Evolutionary conservation across 2,797 vertebrate species (phyloP), one percentile per base, ranked within the genome.

Genomic region (Alfaro cultratus): DNA sequence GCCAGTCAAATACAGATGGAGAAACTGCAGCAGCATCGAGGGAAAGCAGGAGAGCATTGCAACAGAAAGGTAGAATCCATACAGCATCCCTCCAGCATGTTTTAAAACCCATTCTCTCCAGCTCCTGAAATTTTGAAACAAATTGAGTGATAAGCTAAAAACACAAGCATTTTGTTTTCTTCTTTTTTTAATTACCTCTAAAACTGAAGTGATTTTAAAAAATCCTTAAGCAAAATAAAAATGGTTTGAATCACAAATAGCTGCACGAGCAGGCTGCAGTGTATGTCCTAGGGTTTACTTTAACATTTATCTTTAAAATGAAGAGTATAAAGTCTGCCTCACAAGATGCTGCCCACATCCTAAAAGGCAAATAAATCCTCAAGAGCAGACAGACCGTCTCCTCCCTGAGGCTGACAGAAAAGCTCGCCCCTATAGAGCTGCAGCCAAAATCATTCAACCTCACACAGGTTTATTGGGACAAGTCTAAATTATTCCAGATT

Each of bases 1-100:
- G 89, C 87, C 89, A 88, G 13, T 90, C 88, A 81, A 80, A 80
- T 5, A 3, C 57, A 51, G 60, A 21, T 46, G 67, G 60, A 87
- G 90, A 88, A 90, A 72, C 41, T 82, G 70, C 72, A 82, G 76
- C 83, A 86, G 29, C 74, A 31, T 47, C 8, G 21, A 53, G 74
- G 72, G 34, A 53, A 62, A 64, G 29, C 76, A 31, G 34, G 53
- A 72, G 81, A 79, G 64, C 60, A 4, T 46, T 76, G 21, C 71
- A 80, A 90, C 76, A 84, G 77, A 57, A 77, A 82, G 76, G 71
- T 39, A 46, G 68, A 86, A 68, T 79, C 79, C 53, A 74, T 64
- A 9, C 78, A 78, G 73, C 46, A 39, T 49, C 45, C 34, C 75
- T 71, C 83, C 80, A 51, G 47, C 53, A 39, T 76, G 71, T 80